These are phyloP conservation scores for Drosophila merina DNA, from an alignment of 2,888 invertebrate genomes.

Conservation along the genomic window DNA sequence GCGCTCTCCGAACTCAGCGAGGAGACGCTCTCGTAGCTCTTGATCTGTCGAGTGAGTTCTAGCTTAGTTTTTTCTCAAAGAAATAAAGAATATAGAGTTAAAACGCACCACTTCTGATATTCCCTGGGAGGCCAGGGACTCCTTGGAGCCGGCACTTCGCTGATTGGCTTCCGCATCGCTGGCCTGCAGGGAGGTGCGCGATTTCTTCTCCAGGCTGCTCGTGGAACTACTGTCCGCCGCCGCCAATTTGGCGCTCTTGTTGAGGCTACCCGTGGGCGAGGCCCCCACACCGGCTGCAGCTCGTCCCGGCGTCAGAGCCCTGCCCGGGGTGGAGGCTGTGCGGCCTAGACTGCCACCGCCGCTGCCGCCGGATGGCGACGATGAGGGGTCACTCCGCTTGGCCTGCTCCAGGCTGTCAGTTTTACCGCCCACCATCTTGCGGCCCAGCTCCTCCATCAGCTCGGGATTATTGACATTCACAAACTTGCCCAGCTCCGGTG, in stretches of 20 bases:
- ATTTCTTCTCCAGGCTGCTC: slow-evolving; percentile 81
- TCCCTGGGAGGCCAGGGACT: slow-evolving; percentile 84
- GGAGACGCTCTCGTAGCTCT: slow-evolving; percentile 88
- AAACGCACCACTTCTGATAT: slow-evolving; percentile 81
- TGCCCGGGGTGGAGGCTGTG: slow-evolving; percentile 68
- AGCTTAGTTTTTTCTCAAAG: neutral
- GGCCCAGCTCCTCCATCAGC: slow-evolving; percentile 83
- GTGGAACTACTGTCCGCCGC: slow-evolving; percentile 81
- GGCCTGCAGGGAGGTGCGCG: slow-evolving; percentile 74
- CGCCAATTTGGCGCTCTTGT: slow-evolving; percentile 70
- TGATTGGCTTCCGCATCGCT: slow-evolving; percentile 69
- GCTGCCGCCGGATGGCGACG: slow-evolving; percentile 27
- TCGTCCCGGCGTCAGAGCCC: slow-evolving; percentile 60
- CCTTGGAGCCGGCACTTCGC: slow-evolving; percentile 83
- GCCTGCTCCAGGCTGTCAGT: slow-evolving; percentile 83
- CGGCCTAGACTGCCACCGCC: slow-evolving; percentile 82
- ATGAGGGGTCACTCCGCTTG: slow-evolving; percentile 69
- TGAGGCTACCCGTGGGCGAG: slow-evolving; percentile 83
- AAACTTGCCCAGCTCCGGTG: slow-evolving; percentile 82
- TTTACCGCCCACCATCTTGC: slow-evolving; percentile 82
- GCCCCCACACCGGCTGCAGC: slow-evolving; percentile 66
- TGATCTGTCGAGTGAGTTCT: slow-evolving; percentile 84
- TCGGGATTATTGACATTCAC: slow-evolving; percentile 81
- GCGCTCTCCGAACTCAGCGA: slow-evolving; percentile 87
- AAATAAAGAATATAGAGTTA: neutral